Base-by-base conservation (phyloP, 92 coral and sea anemone genomes). In the Paragorgia papillata region DNA sequence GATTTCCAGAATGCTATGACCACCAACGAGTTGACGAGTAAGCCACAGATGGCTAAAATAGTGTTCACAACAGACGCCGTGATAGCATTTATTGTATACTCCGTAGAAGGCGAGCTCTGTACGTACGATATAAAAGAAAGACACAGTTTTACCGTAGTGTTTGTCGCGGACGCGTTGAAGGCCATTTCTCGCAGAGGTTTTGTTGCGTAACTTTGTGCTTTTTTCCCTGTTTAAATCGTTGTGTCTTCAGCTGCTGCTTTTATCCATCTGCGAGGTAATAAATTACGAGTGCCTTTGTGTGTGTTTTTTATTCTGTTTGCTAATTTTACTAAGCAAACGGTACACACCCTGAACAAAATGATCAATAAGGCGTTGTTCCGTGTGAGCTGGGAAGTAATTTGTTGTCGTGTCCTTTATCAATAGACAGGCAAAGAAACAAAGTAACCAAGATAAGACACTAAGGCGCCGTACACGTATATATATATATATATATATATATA, bases 1-100 rank as follows among this genome's bases (percentile, higher is more conserved):
- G 75, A 68, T 32, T 68, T 68, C 28, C 75, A 68, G 55, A 68
- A 68, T 0, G 75, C 59, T 1, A 48, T 21, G 25, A 68, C 10
- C 21, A 68, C 75, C 39, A 68, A 15, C 4, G 57, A 27, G 59
- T 68, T 68, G n/a, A 68, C 58, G 28, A 46, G 19, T 0, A 19
- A 44, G 0, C 40, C 40, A 44, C 22, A 1, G 22, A 49, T 29
- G 4, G 59, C n/a, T 46, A 68, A 31, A 7, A 68, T n/a, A 0
- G 26, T 46, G 32, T 68, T 68, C 3, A 68, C 35, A 9, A 21
- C 17, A 29, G 58, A 44, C 0, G 59, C 21, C 8, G 32, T 21
- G 37, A 68, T 49, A 8, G n/a, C 32, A 17, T 68, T 68, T 25
- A 44, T 21, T 0, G 59, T 68, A 22, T 22, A 68, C 21, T 18